Conservation (phyloP, 2,888 invertebrate species). For the Drosophila lacicola region DNA sequence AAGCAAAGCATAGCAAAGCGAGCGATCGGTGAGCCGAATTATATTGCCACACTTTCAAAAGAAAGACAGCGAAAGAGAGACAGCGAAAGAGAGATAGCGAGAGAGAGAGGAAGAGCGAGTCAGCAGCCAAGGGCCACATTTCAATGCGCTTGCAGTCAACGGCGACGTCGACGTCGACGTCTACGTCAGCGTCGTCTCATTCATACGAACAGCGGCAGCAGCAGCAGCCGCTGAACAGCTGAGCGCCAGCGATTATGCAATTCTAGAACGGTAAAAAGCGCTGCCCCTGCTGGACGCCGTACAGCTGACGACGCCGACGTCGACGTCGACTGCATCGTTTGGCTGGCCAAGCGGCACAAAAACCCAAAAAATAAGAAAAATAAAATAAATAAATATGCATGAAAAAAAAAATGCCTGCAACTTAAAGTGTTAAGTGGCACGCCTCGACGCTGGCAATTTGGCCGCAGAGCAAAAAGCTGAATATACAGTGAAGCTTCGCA, state of each 20-base stretch:
- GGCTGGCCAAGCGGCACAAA: constrained; percentile 59
- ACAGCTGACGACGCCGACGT: constrained; percentile 29
- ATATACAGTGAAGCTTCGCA: constrained; percentile 28
- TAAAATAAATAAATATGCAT: neutral
- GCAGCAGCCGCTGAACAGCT: constrained; percentile 40
- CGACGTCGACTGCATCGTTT: constrained; percentile 49
- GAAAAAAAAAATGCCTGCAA: constrained; percentile 30
- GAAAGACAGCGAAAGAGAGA: constrained; percentile 12
- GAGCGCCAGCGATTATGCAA: constrained; percentile 51
- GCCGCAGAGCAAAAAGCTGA: constrained; percentile 14
- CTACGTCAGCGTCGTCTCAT: constrained; percentile 25
- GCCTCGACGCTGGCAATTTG: constrained; percentile 47
- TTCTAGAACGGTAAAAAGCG: constrained; percentile 50
- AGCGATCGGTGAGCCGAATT: constrained; percentile 61
- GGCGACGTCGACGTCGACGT: constrained; percentile 3
- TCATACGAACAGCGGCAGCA: constrained; percentile 19
- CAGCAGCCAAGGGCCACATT: constrained; percentile 36
- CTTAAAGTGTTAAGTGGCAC: constrained; percentile 58
- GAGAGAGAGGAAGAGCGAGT: neutral
- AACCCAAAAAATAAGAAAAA: constrained; percentile 30
- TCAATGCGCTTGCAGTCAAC: constrained; percentile 31
- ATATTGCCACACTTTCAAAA: constrained; percentile 75
- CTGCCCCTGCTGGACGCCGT: constrained; percentile 19
- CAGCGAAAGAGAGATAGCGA: neutral
- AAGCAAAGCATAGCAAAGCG: constrained; percentile 13